Base-by-base conservation (phyloP, 37 sponge, comb jelly and placozoan species). In the Trichoplax adhaerens region DNA sequence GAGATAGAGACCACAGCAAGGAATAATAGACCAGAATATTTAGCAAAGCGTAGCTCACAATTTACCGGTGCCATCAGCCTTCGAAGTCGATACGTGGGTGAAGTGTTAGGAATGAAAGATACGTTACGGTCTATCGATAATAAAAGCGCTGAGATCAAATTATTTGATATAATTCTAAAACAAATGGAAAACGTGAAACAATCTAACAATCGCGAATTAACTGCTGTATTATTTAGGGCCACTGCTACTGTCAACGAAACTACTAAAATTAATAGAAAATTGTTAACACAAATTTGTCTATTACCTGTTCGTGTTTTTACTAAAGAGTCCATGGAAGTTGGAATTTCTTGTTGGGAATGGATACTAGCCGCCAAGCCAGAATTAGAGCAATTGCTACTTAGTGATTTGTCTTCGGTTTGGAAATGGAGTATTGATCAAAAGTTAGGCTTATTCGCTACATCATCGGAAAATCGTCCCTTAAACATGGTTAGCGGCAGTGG, bases 331-430 rank as follows among this genome's bases (percentile, higher is more conserved):
- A 74, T 85, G 8, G 6, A 72, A 49, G 65, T 72, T 1, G 90
- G 78, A 4, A 57, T 79, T 2, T 76, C 76, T 1, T 89, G 90
- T 70, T 89, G 90, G 90, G 69, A 86, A 58, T 89, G 90, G 90
- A 64, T 89, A 12, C 74, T 89, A 49, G 68, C 77, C 6, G 80
- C 69, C 2, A 53, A 72, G 53, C 83, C 87, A 10, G 75, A 82
- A 51, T 78, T 85, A 47, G 83, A 86, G 62, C 83, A 74, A 64
- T 57, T 64, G 56, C 83, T 87, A 65, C 46, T 76, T 50, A 48
- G 5, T 1, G 78, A 79, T 68, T 77, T 81, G 59, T 65, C 76
- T 2, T 64, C 74, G 52, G 81, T 62, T n/a, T 80, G 85, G 85
- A 72, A 72, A 61, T 77, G 81, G 77, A 80, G 75, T 2, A 56